Conservation (phyloP, 2,888 invertebrate genomes). For the Lissocephala sabroskyi region DNA sequence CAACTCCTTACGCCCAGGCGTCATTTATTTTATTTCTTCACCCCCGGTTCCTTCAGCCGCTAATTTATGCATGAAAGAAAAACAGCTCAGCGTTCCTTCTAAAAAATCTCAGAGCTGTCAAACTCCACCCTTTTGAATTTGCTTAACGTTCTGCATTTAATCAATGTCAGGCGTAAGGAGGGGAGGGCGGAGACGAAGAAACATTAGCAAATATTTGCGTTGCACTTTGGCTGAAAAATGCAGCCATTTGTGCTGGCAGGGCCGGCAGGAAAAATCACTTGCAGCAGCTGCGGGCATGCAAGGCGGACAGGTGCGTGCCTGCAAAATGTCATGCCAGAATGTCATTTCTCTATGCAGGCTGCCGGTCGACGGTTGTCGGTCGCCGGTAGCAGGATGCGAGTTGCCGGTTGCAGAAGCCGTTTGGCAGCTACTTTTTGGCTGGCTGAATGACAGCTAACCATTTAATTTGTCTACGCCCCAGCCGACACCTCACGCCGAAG, state of each 20-base stretch:
- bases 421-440: conserved; percentile 11
- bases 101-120: conserved; percentile 37
- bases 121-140: conserved; percentile 40
- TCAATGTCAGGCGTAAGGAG: conserved; percentile 38
- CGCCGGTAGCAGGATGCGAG: conserved; percentile 5
- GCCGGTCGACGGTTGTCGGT: no score
- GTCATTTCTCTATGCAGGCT: conserved; percentile 31
- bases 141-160: conserved; percentile 51
- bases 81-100: not conserved
- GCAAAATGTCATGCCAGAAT: conserved; percentile 31
- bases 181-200: conserved; percentile 17
- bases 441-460: conserved; percentile 31
- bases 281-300: not conserved
- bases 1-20: not conserved
- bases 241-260: conserved; percentile 40
- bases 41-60: not conserved
- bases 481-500: conserved; percentile 12
- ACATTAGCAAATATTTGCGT: conserved; percentile 65
- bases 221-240: conserved; percentile 55
- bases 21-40: no score
- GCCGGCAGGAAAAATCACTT: conserved; percentile 17
- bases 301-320: conserved; percentile 39
- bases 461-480: conserved; percentile 45
- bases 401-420: not conserved
- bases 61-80: conserved; percentile 46